Evolutionary conservation across 2,797 vertebrate species (phyloP).

Genomic region (Coregonus ussuriensis): DNA sequence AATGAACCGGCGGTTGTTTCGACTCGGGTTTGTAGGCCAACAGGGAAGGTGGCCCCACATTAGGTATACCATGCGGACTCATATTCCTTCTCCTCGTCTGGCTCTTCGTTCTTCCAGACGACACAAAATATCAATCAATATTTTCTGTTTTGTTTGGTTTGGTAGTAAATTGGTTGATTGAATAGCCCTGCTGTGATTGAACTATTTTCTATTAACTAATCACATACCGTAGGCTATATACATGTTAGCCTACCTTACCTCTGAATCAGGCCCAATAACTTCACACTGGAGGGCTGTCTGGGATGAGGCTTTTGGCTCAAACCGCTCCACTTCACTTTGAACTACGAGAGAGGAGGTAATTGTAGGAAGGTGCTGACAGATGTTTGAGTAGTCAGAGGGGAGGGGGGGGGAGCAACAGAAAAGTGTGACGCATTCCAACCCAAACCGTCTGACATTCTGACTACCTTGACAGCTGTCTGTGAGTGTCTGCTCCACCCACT

Average conservation of each 20-base stretch:
- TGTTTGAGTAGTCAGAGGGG: slow-evolving; percentile 54
- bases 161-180: too few species aligned
- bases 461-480: slow-evolving; percentile 67
- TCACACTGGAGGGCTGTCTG: slow-evolving; percentile 18
- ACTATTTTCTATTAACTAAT: too few species aligned
- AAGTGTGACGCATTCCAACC: slow-evolving; percentile 54
- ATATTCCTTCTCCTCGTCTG: slow-evolving; percentile 15
- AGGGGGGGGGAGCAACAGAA: slow-evolving; percentile 40
- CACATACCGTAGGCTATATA: too few species aligned
- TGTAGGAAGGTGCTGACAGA: slow-evolving; percentile 61
- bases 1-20: slow-evolving; percentile 44
- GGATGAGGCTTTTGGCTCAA: slow-evolving; percentile 13
- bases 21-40: slow-evolving; percentile 44
- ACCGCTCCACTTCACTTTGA: slow-evolving; percentile 59
- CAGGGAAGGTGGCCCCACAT: slow-evolving; percentile 32
- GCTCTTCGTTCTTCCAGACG: slow-evolving; percentile 25
- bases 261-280: slow-evolving; percentile 28
- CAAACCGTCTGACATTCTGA: slow-evolving; percentile 57
- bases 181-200: too few species aligned
- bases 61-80: neutral
- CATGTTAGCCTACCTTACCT: slow-evolving; percentile 9
- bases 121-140: neutral
- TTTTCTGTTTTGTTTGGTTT: too few species aligned
- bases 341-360: slow-evolving; percentile 54
- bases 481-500: slow-evolving; percentile 62